phyloP scores from a whole-genome alignment of 1,140 invertebrate species.

The Cataglyphis hispanica region DNA sequence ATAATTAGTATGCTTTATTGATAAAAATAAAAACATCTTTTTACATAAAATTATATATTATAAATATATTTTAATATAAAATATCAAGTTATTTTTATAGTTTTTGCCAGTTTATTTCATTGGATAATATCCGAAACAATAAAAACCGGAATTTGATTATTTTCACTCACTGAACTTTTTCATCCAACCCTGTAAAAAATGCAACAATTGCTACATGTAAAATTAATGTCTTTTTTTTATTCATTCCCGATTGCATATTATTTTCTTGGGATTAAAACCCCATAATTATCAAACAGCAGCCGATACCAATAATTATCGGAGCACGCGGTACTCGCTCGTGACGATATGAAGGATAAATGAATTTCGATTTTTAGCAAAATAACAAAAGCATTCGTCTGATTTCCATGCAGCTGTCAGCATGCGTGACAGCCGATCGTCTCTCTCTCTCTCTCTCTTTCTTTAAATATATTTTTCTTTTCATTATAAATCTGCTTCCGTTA shows the following conservation, averaged over 20 bases:
- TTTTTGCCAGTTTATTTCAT: too few species aligned
- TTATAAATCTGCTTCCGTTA: conserved; percentile 19
- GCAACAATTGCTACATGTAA: background rate
- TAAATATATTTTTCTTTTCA: background rate
- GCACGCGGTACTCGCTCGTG: conserved; percentile 66
- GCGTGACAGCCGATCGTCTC: conserved; percentile 77
- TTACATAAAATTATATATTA: too few species aligned
- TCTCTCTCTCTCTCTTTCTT: conserved; percentile 39
- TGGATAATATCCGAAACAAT: too few species aligned
- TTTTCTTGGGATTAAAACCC: background rate
- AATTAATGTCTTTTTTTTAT: background rate
- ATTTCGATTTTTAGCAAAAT: conserved; percentile 56
- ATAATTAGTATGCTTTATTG: too few species aligned
- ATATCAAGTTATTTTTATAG: too few species aligned
- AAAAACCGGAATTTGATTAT: too few species aligned
- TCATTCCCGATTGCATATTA: conserved; percentile 6
- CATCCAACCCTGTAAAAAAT: too few species aligned
- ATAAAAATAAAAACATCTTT: too few species aligned
- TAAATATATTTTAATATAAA: too few species aligned
- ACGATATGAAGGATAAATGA: conserved; percentile 66
- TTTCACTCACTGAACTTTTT: too few species aligned
- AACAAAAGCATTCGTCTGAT: conserved; percentile 77
- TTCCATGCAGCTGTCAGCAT: conserved; percentile 83
- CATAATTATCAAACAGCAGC: background rate
- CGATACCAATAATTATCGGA: conserved; percentile 20